A percentile compares a stretch with the other conserved stretches of the same genome.
Evolutionary conservation across 2,888 invertebrate genomes (phyloP).

Genomic region (Nephrotoma guestfalica): DNA sequence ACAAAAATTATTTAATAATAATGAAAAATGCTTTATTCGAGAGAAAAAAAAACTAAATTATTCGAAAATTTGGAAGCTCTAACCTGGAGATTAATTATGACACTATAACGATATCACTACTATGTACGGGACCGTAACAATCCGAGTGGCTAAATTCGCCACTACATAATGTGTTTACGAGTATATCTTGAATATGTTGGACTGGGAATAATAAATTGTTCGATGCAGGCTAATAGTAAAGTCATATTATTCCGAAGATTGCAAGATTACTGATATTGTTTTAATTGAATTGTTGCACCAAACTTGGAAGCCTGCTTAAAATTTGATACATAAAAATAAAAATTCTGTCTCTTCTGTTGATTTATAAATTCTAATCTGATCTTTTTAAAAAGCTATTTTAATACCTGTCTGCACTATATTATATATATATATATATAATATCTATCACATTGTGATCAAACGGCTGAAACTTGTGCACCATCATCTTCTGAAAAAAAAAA

Average conservation of each 20-base stretch:
- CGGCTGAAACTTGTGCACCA: slow-evolving; percentile 18
- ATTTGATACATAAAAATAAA: background rate
- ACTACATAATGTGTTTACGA: too few relatives aligned
- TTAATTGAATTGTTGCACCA: background rate
- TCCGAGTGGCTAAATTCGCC: too few relatives aligned
- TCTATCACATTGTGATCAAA: slow-evolving; percentile 9
- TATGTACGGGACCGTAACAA: too few relatives aligned
- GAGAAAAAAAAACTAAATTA: too few relatives aligned
- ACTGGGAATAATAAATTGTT: background rate
- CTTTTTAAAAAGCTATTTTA: background rate
- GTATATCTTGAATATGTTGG: background rate
- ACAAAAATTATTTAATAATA: too few relatives aligned
- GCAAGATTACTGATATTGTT: background rate
- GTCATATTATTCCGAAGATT: background rate
- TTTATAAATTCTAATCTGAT: background rate
- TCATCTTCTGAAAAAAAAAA: slow-evolving; percentile 16
- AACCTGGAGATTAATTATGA: too few relatives aligned
- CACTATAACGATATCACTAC: too few relatives aligned
- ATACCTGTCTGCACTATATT: background rate
- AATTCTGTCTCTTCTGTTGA: background rate
- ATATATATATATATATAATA: background rate
- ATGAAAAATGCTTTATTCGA: too few relatives aligned
- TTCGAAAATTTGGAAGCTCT: too few relatives aligned
- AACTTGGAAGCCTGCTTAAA: background rate
- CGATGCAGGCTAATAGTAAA: background rate